Evolutionary conservation across 2,113 vertebrate species (phyloP).

Genomic region (Ondatra zibethicus): DNA sequence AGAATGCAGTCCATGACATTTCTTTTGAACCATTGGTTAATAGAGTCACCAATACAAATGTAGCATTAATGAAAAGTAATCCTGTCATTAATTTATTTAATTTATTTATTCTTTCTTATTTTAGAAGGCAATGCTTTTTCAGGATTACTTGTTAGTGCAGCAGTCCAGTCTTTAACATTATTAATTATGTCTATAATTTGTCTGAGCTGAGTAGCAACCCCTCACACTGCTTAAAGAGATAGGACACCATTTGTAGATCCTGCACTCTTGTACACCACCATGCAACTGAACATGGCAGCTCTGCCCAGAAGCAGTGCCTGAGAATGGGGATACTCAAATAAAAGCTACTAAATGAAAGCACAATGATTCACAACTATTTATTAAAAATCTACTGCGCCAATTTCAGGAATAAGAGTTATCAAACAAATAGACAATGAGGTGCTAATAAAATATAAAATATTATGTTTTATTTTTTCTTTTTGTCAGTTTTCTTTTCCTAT

Average conservation of each 20-base stretch:
- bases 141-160: conserved; percentile 13
- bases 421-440: background rate
- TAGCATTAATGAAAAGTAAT: background rate
- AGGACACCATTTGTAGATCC: background rate
- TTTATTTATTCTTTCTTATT: background rate
- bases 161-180: background rate
- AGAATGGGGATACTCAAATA: background rate
- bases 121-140: background rate
- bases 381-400: background rate
- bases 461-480: background rate
- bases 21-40: background rate
- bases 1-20: background rate
- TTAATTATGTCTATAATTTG: background rate
- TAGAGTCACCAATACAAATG: background rate
- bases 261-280: background rate
- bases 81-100: background rate
- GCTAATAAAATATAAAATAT: conserved; percentile 8
- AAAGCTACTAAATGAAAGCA: background rate
- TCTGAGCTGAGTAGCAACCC: conserved; percentile 12
- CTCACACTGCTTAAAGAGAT: background rate
- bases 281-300: background rate
- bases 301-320: background rate
- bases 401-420: background rate
- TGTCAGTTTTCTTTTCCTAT: background rate
- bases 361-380: background rate